Percentiles rank a stretch among this genome's conserved stretches.
Conservation (phyloP, 2,888 invertebrate genomes). For the Gibbula magus region DNA sequence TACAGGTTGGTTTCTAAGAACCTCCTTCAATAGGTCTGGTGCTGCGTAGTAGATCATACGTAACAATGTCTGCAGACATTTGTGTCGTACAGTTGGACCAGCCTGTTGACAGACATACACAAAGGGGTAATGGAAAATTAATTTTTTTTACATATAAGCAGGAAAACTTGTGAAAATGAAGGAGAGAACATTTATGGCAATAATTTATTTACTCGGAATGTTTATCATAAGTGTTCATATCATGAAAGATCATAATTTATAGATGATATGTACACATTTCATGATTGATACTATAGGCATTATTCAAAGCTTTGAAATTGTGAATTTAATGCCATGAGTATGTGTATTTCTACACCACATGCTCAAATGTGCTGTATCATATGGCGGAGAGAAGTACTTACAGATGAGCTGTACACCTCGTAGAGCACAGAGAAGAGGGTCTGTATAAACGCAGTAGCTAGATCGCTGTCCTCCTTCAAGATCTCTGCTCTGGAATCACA, state of each 20-base stretch:
- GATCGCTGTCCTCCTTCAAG: constrained; percentile 82
- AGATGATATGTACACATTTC: too few species aligned
- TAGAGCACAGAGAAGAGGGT: constrained; percentile 95
- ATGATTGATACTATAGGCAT: too few species aligned
- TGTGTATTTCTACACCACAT: too few species aligned
- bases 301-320: too few species aligned
- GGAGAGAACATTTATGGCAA: too few species aligned
- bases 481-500: constrained; percentile 83
- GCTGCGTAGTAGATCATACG: constrained; percentile 97
- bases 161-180: too few species aligned
- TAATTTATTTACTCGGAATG: too few species aligned
- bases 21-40: constrained; percentile 86
- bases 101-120: constrained; percentile 77
- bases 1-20: constrained; percentile 75
- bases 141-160: too few species aligned
- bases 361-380: not conserved
- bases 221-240: too few species aligned
- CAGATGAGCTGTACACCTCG: constrained; percentile 97
- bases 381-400: constrained; percentile 60
- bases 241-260: too few species aligned
- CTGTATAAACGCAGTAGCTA: constrained; percentile 81
- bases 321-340: too few species aligned
- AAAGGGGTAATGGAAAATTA: not conserved
- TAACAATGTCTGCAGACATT: constrained; percentile 94
- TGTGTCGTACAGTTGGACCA: constrained; percentile 97